Conservation (phyloP, 2,113 vertebrate genomes). For the Megaleporinus macrocephalus region DNA sequence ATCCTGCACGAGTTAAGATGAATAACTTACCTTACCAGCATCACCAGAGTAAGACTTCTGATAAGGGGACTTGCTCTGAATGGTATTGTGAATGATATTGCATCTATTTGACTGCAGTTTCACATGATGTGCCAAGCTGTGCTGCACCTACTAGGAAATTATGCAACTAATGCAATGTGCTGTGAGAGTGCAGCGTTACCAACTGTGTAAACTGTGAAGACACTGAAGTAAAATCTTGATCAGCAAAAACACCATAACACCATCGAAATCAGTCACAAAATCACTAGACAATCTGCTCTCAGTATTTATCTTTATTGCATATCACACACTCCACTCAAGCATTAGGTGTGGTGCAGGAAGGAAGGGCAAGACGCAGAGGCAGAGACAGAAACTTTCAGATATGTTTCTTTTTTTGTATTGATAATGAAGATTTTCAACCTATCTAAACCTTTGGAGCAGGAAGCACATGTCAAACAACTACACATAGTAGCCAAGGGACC, state of each 20-base stretch:
- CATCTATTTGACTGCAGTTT: not conserved
- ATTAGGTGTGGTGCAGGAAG: too few species aligned
- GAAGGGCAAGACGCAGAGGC: too few species aligned
- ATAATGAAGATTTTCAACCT: too few species aligned
- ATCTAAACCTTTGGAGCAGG: too few species aligned
- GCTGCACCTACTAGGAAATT: slow-evolving; percentile 27
- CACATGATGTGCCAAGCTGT: not conserved
- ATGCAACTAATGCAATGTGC: not conserved
- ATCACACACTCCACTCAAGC: too few species aligned
- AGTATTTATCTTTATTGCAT: too few species aligned
- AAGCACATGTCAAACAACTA: too few species aligned
- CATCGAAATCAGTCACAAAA: too few species aligned
- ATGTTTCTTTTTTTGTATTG: too few species aligned
- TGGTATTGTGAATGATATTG: not conserved
- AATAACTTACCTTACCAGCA: slow-evolving; percentile 13
- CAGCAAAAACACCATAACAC: not conserved
- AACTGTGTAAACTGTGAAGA: not conserved
- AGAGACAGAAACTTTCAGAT: too few species aligned
- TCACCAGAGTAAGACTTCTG: not conserved
- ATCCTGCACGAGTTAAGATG: not conserved
- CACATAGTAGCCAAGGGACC: too few species aligned
- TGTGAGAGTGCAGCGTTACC: not conserved
- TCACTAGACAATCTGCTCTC: too few species aligned
- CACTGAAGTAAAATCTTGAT: not conserved
- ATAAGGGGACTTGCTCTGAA: not conserved